Evolutionary conservation across 1,140 invertebrate species (phyloP), one percentile per base, ranked within the genome.

Genomic region (Drosophila auraria): DNA sequence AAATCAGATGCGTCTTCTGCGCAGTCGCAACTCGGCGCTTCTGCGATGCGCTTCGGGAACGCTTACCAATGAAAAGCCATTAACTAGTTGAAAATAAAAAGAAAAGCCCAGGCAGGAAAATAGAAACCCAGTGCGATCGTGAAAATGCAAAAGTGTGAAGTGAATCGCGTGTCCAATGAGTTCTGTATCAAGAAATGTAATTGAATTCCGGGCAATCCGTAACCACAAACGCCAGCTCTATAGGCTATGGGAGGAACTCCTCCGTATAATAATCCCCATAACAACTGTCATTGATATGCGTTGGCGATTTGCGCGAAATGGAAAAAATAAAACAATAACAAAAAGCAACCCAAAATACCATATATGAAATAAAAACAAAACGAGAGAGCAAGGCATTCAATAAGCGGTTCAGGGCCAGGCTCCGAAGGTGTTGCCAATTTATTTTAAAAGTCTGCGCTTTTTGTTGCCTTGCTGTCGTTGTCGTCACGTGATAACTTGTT

Each of bases 371-470:
- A 64, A 58, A 59, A 60, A 72, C 44, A 70, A 58, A 53, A 44
- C 68, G 15, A 44, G 66, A 60, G 38, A 49, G 64, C 47, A 66
- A 82, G 80, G 72, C 81, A 87, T 84, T 89, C 78, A 84, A 84
- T 90, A 89, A 87, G 84, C 84, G 74, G 84, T 78, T 87, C 84
- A 87, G 86, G 84, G 86, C 78, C 83, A 79, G 75, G 66, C 78
- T 74, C 66, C 59, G 78, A 87, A 87, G 81, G 84, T 87, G 86
- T 89, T 87, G 83, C 80, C 83, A 87, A 87, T 87, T 89, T 83
- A 87, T 86, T 79, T 86, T 82, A 73, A 86, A 86, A 86, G 78
- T 72, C 70, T 73, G 70, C 70, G 70, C 54, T 73, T 73, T 72
- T 72, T 59, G 65, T 51, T 66, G 74, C 54, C 73, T 77, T 77